Evolutionary conservation across 2,888 invertebrate genomes (phyloP).

Genomic region (Mesorhabditis sp.): DNA sequence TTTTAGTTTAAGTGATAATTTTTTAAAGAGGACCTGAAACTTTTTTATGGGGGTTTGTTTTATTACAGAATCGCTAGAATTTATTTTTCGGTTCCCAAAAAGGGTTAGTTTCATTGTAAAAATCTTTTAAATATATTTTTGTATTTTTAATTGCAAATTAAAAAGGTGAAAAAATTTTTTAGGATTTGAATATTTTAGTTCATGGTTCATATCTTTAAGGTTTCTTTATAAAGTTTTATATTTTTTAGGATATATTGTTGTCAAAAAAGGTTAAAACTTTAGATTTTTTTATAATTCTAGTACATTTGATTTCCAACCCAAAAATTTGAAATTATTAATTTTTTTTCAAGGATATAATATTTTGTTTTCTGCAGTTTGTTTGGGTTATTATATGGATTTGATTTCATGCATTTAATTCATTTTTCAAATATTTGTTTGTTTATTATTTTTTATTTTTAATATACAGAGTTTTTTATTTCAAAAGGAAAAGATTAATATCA

Average conservation of each 20-base stretch:
- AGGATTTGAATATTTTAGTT: slow-evolving; percentile 45
- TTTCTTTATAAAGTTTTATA: slow-evolving; percentile 31
- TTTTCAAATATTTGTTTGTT: slow-evolving; percentile 43
- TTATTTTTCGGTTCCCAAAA: slow-evolving; percentile 42
- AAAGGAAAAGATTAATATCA: slow-evolving; percentile 43
- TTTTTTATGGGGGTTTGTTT: slow-evolving; percentile 34
- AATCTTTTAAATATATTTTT: slow-evolving; percentile 33
- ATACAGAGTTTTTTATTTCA: slow-evolving; percentile 31
- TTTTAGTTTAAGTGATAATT: slow-evolving; percentile 37
- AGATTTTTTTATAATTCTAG: slow-evolving; percentile 45
- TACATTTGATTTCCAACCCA: slow-evolving; percentile 42
- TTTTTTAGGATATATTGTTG: slow-evolving; percentile 43
- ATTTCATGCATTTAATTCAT: slow-evolving; percentile 43
- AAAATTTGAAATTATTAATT: slow-evolving; percentile 38
- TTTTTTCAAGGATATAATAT: slow-evolving; percentile 37
- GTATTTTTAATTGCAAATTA: slow-evolving; percentile 45
- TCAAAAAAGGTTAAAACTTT: slow-evolving; percentile 33
- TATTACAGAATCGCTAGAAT: slow-evolving; percentile 36
- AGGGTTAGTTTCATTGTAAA: slow-evolving; percentile 19
- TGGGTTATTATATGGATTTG: slow-evolving; percentile 32
- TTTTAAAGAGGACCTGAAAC: slow-evolving; percentile 35
- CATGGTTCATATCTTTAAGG: slow-evolving; percentile 42
- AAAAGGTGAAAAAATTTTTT: slow-evolving; percentile 34
- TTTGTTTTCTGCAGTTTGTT: slow-evolving; percentile 31
- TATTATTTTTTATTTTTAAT: slow-evolving; percentile 40